Evolutionary conservation across 2,888 invertebrate genomes (phyloP).

Genomic region (Drosophila nigricruria): DNA sequence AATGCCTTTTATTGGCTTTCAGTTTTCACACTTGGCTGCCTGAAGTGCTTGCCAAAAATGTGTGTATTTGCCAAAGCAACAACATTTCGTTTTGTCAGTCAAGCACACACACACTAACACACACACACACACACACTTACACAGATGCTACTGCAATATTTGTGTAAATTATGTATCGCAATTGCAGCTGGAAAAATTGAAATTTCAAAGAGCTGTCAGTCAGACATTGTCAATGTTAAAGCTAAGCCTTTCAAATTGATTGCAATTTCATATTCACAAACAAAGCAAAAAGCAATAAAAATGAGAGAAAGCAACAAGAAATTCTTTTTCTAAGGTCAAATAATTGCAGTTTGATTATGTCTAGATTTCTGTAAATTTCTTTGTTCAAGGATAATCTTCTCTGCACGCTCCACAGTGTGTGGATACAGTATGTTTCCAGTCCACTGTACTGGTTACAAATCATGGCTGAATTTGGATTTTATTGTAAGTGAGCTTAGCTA

Average conservation of each 20-base stretch:
- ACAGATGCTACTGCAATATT: slow-evolving; percentile 10
- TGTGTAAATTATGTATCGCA: slow-evolving; percentile 21
- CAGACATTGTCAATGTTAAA: slow-evolving; percentile 11
- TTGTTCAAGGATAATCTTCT: neutral
- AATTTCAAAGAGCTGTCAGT: slow-evolving; percentile 2
- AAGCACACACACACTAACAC: slow-evolving; percentile 5
- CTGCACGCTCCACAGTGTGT: neutral
- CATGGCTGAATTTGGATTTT: neutral
- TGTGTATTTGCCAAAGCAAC: slow-evolving; percentile 27
- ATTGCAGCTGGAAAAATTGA: slow-evolving; percentile 9
- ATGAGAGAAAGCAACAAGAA: neutral
- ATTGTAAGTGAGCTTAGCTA: too few relatives aligned
- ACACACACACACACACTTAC: neutral
- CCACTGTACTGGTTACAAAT: neutral
- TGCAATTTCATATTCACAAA: slow-evolving; percentile 14
- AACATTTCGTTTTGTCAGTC: slow-evolving; percentile 22
- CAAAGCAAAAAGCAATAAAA: neutral
- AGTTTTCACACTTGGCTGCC: slow-evolving; percentile 55
- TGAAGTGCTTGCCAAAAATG: slow-evolving; percentile 33
- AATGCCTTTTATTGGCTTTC: slow-evolving; percentile 57
- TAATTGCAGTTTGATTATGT: slow-evolving; percentile 14
- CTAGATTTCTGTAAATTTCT: slow-evolving; percentile 1
- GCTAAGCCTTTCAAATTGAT: slow-evolving; percentile 24
- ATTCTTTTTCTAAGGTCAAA: neutral
- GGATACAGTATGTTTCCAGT: neutral